phyloP scores from a whole-genome alignment of 2,797 vertebrate species.

The Lepilemur septentrionalis region DNA sequence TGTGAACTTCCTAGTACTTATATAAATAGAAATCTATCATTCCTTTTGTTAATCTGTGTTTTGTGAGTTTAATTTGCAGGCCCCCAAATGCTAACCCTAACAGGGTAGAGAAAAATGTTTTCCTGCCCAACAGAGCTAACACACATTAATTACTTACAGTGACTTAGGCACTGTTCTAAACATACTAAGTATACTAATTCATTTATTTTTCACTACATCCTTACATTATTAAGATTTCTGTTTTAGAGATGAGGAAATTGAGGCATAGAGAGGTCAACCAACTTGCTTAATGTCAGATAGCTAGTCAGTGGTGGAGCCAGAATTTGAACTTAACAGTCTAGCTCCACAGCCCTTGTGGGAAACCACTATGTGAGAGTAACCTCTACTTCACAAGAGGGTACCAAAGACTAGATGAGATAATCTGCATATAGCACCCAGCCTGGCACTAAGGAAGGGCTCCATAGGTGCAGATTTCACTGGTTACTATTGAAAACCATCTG shows the following conservation, averaged over 20 bases:
- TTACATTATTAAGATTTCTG: background rate
- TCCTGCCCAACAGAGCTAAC: background rate
- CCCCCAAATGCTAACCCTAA: background rate
- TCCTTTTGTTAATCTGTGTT: background rate
- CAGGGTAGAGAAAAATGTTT: background rate
- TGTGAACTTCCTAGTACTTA: background rate
- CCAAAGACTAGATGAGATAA: background rate
- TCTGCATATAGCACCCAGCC: background rate
- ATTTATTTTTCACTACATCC: background rate
- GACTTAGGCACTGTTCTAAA: background rate
- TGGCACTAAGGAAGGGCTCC: background rate
- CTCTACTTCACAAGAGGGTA: background rate
- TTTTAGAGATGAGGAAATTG: background rate
- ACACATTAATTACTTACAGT: background rate
- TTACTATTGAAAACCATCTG: background rate
- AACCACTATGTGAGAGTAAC: background rate
- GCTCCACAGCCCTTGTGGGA: background rate
- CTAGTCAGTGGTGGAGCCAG: background rate
- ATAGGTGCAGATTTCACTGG: background rate
- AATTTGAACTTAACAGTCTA: background rate
- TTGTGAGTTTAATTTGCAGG: background rate
- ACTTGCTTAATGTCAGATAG: background rate
- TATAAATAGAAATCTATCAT: background rate
- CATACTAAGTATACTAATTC: background rate
- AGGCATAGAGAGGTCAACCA: background rate